Evolutionary conservation across 2,888 invertebrate species (phyloP).

Genomic region (Leptopilina syphax): DNA sequence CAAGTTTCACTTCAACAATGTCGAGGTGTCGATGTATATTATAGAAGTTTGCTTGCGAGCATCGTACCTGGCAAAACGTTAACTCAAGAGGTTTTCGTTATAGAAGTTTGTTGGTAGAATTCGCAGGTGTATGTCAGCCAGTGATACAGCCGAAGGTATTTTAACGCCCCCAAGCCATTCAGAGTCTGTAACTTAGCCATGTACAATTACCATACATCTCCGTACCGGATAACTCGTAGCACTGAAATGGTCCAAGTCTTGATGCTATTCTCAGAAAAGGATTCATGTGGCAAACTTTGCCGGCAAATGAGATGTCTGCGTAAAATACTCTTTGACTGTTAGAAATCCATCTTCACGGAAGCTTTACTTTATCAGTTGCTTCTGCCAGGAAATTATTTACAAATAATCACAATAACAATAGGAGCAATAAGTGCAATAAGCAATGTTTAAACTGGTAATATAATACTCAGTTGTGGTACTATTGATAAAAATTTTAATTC

Average conservation of each 20-base stretch:
- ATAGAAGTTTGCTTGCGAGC: slow-evolving; percentile 5
- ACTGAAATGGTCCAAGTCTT: slow-evolving; percentile 47
- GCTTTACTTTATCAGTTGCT: slow-evolving; percentile 3
- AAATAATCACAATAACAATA: too few species aligned
- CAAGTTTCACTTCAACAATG: background rate
- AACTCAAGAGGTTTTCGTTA: slow-evolving; percentile 63
- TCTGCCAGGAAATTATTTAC: too few species aligned
- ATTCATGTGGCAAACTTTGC: slow-evolving; percentile 41
- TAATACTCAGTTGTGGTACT: too few species aligned
- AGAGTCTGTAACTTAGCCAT: slow-evolving; percentile 71
- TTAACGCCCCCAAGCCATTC: slow-evolving; percentile 68
- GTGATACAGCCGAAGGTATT: slow-evolving; percentile 70
- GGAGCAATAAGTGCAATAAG: too few species aligned
- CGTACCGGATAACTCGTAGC: slow-evolving; percentile 56
- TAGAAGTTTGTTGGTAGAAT: slow-evolving; percentile 48
- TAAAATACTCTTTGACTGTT: slow-evolving; percentile 49
- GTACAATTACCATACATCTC: slow-evolving; percentile 74
- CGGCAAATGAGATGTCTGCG: slow-evolving; percentile 29
- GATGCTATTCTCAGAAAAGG: slow-evolving; percentile 37
- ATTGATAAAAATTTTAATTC: too few species aligned
- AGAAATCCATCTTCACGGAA: slow-evolving; percentile 49
- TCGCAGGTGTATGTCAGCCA: slow-evolving; percentile 64
- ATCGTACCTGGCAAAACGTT: slow-evolving; percentile 27
- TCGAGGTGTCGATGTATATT: slow-evolving; percentile 14
- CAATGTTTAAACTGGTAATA: too few species aligned